Evolutionary conservation across 2,888 invertebrate species (phyloP), one percentile per base, ranked within the genome.

Genomic region (Dichetophora obliterata): DNA sequence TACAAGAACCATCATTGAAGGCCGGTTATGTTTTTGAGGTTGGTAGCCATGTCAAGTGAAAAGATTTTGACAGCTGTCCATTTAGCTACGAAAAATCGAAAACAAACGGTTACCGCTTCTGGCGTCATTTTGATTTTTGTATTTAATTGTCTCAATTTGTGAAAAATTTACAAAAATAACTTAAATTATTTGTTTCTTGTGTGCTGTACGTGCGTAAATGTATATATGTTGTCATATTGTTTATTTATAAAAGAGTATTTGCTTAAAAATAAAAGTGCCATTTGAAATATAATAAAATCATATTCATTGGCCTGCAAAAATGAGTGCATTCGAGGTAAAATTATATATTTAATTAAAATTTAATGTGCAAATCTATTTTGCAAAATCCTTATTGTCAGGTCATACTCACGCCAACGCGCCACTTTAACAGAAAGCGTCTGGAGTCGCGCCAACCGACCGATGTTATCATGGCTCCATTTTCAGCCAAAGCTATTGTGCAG

Each of bases 391-490:
- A 31, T 34, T 14, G 5, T 5, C 69, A 88, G 89, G 84, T 89
- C 52, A 85, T 82, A 70, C 79, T 90, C 27, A 90, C 90, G 19
- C 90, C 90, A 48, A 83, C 87, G n/a, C 84, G 88, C 3, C 68
- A 81, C 0, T 87, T 86, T 77, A 84, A 82, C 65, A 86, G 86
- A 77, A 86, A 83, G 86, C 86, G 84, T 81, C 87, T 80, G 82
- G 91, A 82, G 88, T 88, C 81, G 78, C 86, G 80, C 82, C 90
- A 87, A 81, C 88, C 88, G 8, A 82, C 86, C 0, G 79, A 81
- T 63, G 90, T 94, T 16, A 87, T 91, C 63, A 89, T 94, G 82
- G 93, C 92, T 14, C 93, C 94, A 1, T 94, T 94, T 88, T 91
- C 92, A n/a, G 89, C 91, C 75, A 92, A 91, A 81, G 92, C 94